These are phyloP conservation scores for Eupithecia subumbrata DNA, from an alignment of 2,888 invertebrate genomes.

Conservation along the genomic window DNA sequence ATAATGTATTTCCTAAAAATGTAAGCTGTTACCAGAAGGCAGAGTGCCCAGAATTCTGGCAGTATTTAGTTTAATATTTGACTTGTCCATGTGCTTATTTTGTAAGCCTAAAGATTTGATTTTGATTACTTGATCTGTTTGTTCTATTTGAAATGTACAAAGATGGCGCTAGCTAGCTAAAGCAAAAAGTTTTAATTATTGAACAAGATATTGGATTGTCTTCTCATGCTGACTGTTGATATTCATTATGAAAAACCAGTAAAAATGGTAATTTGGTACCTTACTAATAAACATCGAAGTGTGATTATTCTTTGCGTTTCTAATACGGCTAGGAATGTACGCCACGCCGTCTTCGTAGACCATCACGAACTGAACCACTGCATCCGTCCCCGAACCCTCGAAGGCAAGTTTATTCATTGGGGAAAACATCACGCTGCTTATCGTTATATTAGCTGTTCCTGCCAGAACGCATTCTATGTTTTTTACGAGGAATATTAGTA, in stretches of 20 bases:
- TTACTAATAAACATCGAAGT: not conserved
- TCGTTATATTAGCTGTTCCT: not conserved
- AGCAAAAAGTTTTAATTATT: too few species aligned
- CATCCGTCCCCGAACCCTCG: not conserved
- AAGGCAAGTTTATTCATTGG: not conserved
- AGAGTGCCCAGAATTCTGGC: too few species aligned
- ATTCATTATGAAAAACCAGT: not conserved
- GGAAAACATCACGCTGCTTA: not conserved
- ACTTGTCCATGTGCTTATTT: too few species aligned
- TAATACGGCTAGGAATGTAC: not conserved
- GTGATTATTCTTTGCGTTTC: not conserved
- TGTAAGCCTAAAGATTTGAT: too few species aligned
- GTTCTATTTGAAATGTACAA: too few species aligned
- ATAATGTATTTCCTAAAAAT: too few species aligned
- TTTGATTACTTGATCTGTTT: too few species aligned
- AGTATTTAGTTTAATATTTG: too few species aligned
- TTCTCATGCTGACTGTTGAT: not conserved
- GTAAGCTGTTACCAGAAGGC: too few species aligned
- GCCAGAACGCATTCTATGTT: not conserved
- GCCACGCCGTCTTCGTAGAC: constrained; percentile 8
- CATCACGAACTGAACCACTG: not conserved
- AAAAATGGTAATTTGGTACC: not conserved
- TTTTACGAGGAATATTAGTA: not conserved
- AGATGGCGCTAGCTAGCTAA: too few species aligned
- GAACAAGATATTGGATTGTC: not conserved